Conservation (phyloP, 2,797 vertebrate genomes). For the Leptatherina wallacei region DNA sequence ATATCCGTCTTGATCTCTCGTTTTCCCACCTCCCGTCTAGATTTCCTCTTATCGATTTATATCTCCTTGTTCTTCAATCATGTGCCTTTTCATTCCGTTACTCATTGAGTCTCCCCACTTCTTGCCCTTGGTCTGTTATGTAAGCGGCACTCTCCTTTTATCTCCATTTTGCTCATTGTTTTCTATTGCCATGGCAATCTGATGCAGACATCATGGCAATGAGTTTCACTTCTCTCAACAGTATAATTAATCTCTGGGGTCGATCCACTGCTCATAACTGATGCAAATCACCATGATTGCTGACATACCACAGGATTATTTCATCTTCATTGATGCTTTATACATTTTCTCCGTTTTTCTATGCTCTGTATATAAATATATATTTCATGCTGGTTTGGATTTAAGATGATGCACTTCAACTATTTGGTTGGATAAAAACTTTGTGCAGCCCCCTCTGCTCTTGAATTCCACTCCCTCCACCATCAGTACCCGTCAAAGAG, state of each 20-base stretch:
- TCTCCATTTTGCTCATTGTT: conserved; percentile 54
- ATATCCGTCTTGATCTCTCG: conserved; percentile 58
- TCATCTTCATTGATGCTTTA: conserved; percentile 49
- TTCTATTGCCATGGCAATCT: conserved; percentile 66
- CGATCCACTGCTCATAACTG: conserved; percentile 47
- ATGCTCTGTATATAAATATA: conserved; percentile 48
- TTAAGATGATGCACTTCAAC: conserved; percentile 54
- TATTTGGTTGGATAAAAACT: conserved; percentile 52
- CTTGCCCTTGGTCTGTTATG: conserved; percentile 67
- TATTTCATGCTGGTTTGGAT: conserved; percentile 43
- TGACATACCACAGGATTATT: conserved; percentile 33
- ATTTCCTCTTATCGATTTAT: conserved; percentile 65
- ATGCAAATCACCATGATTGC: conserved; percentile 54
- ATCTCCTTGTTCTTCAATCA: conserved; percentile 44
- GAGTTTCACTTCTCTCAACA: conserved; percentile 51
- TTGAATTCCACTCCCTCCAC: conserved; percentile 45
- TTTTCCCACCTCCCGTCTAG: conserved; percentile 40
- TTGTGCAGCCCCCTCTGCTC: conserved; percentile 36
- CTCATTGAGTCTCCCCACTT: conserved; percentile 44
- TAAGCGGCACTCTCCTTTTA: conserved; percentile 59
- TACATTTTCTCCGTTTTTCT: conserved; percentile 28
- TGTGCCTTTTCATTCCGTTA: conserved; percentile 37
- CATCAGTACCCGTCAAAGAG: conserved; percentile 61
- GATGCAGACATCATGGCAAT: conserved; percentile 44
- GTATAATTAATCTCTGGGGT: conserved; percentile 54